These are phyloP conservation scores for Mamestra brassicae DNA, from an alignment of 2,888 invertebrate genomes.

Conservation along the genomic window DNA sequence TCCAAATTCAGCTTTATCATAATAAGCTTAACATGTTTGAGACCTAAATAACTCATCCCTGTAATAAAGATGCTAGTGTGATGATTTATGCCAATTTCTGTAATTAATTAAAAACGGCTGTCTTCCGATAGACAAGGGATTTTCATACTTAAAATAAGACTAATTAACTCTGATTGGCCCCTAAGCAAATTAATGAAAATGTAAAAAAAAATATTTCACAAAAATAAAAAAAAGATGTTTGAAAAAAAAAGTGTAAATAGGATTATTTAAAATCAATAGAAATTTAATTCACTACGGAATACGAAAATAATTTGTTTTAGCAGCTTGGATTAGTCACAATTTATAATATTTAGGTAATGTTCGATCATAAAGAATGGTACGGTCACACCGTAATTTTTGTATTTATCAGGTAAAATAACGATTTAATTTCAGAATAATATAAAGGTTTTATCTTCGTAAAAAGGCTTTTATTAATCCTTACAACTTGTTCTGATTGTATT, in stretches of 20 bases:
- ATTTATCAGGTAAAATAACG: constrained; percentile 35
- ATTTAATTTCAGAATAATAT: constrained; percentile 56
- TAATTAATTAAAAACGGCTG: constrained; percentile 52
- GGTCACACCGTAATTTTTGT: constrained; percentile 46
- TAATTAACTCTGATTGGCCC: constrained; percentile 49
- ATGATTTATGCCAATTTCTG: constrained; percentile 46
- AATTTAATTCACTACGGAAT: constrained; percentile 40
- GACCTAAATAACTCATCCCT: constrained; percentile 38
- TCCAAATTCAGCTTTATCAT: constrained; percentile 47
- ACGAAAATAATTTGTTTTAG: constrained; percentile 39
- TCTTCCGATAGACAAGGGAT: constrained; percentile 60
- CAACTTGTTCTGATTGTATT: neutral
- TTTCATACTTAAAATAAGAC: constrained; percentile 46
- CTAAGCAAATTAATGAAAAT: constrained; percentile 35
- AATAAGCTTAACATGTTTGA: constrained; percentile 32
- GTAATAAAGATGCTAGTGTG: constrained; percentile 43
- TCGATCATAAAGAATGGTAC: constrained; percentile 35
- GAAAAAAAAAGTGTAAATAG: constrained; percentile 61
- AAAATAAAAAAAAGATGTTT: constrained; percentile 47
- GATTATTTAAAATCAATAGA: constrained; percentile 58
- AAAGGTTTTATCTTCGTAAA: constrained; percentile 46
- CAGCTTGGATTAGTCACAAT: constrained; percentile 56
- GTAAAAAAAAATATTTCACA: constrained; percentile 45
- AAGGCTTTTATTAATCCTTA: constrained; percentile 51
- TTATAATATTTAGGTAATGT: constrained; percentile 42